Evolutionary conservation across 2,888 invertebrate genomes (phyloP), one percentile per base, ranked within the genome.

Genomic region (Aspidiotus destructor): DNA sequence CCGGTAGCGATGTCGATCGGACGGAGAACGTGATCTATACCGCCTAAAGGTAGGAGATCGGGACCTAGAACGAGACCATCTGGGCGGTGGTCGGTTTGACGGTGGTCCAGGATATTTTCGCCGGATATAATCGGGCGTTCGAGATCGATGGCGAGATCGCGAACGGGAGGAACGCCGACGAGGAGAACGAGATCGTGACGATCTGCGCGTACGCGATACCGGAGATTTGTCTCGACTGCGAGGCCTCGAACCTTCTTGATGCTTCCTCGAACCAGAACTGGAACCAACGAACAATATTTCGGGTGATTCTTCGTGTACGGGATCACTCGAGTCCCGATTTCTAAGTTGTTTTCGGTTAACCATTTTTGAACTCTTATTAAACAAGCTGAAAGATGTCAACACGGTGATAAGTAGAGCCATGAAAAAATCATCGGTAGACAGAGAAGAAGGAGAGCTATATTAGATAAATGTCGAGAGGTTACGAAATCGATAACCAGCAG

Each of bases 301-400:
- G 7, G 67, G 67, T 8, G 62, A 62, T 8, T 67, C 48, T 1
- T 67, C 67, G 8, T 16, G 60, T 7, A 17, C 67, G 10, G 8
- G 15, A 15, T 52, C 52, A 40, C 52, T 6, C 15, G 15, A 6
- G 16, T 48, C 44, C 7, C 67, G 41, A 8, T 15, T n/a, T 40
- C 71, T 67, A 15, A 71, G 55, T 57, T 72, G 70, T 41, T 71
- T 71, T 62, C 71, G 70, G 11, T 16, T 64, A 61, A 70, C 53
- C 8, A 70, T 70, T 17, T 68, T 70, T 52, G 70, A 63, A 68
- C 62, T 71, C 70, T 72, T 72, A 63, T 71, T 70, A 65, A 72
- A 71, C 15, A 68, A 52, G 16, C 72, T 72, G 62, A 58, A 72
- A 62, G 53, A 16, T 28, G 28, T 28, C 28, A 28, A 28, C 28